A percentile compares a stretch with the other conserved stretches of the same genome.
phyloP scores from a whole-genome alignment of 1,140 invertebrate genomes.

The Drosophila sp. region DNA sequence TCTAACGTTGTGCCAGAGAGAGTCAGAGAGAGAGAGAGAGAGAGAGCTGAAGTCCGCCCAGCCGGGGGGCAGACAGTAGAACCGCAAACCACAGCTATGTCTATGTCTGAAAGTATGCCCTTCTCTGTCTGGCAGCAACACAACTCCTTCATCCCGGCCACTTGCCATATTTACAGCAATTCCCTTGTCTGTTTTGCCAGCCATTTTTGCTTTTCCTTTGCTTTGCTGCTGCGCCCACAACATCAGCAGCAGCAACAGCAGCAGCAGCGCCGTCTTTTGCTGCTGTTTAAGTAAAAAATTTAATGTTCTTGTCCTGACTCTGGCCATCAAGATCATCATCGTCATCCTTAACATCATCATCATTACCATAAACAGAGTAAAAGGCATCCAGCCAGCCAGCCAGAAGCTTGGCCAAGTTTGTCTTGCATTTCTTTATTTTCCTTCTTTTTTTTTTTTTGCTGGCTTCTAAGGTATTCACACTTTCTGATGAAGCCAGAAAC shows the following conservation, averaged over 20 bases:
- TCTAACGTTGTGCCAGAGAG: constrained; percentile 68
- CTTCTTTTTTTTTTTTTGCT: background rate
- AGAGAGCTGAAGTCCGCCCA: background rate
- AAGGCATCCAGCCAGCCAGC: constrained; percentile 13
- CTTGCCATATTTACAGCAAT: constrained; percentile 79
- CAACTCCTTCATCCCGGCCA: constrained; percentile 45
- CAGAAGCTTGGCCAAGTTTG: constrained; percentile 52
- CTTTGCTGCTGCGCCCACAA: constrained; percentile 42
- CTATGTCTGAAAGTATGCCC: constrained; percentile 64
- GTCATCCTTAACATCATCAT: constrained; percentile 24
- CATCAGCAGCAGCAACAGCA: constrained; percentile 35
- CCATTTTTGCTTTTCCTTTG: constrained; percentile 58
- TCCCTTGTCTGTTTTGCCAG: constrained; percentile 66
- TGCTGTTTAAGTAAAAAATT: constrained; percentile 63
- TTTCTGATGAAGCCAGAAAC: constrained; percentile 15
- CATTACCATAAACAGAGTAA: constrained; percentile 33
- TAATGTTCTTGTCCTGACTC: constrained; percentile 46
- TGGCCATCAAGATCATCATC: constrained; percentile 60
- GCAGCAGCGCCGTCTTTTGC: constrained; percentile 40
- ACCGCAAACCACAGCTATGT: constrained; percentile 54
- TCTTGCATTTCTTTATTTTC: constrained; percentile 10
- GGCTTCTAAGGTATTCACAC: constrained; percentile 33
- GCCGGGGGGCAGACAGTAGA: constrained; percentile 21
- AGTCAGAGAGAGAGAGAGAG: no score
- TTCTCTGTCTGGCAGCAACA: constrained; percentile 41